These are phyloP conservation scores for Orthosia incerta DNA, from an alignment of 2,888 invertebrate genomes.

Conservation along the genomic window DNA sequence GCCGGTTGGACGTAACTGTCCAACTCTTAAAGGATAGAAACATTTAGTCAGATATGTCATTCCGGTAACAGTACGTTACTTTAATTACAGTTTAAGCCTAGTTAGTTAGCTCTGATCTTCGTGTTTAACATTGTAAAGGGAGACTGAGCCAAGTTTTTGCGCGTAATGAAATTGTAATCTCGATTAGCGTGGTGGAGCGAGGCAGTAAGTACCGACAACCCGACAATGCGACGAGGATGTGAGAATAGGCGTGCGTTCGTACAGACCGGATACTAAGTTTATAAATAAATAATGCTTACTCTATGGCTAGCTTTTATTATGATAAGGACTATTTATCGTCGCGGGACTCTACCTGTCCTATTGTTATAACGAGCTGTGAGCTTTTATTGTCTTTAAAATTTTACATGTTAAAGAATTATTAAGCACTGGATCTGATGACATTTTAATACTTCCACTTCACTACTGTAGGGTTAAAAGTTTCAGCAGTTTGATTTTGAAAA, in stretches of 20 bases:
- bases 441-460: slow-evolving; percentile 17
- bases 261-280: slow-evolving; percentile 80
- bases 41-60: slow-evolving; percentile 88
- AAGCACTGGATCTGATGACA: slow-evolving; percentile 20
- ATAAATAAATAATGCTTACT: slow-evolving; percentile 77
- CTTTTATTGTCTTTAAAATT: slow-evolving; percentile 54
- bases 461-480: slow-evolving; percentile 4
- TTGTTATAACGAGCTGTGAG: slow-evolving; percentile 47
- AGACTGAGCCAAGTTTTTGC: slow-evolving; percentile 80
- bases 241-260: slow-evolving; percentile 66
- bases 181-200: slow-evolving; percentile 65
- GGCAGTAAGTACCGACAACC: slow-evolving; percentile 52
- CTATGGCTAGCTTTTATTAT: slow-evolving; percentile 67
- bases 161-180: slow-evolving; percentile 81
- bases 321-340: slow-evolving; percentile 68
- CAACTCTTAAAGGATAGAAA: slow-evolving; percentile 86
- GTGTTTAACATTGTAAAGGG: slow-evolving; percentile 84
- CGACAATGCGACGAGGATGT: slow-evolving; percentile 69
- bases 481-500: not conserved
- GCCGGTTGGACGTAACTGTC: slow-evolving; percentile 82
- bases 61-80: slow-evolving; percentile 86
- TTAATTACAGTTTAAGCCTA: slow-evolving; percentile 85
- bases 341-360: slow-evolving; percentile 62
- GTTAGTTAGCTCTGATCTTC: slow-evolving; percentile 81
- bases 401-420: slow-evolving; percentile 19